Evolutionary conservation across 2,797 vertebrate genomes (phyloP).

Genomic region (Argya squamiceps): DNA sequence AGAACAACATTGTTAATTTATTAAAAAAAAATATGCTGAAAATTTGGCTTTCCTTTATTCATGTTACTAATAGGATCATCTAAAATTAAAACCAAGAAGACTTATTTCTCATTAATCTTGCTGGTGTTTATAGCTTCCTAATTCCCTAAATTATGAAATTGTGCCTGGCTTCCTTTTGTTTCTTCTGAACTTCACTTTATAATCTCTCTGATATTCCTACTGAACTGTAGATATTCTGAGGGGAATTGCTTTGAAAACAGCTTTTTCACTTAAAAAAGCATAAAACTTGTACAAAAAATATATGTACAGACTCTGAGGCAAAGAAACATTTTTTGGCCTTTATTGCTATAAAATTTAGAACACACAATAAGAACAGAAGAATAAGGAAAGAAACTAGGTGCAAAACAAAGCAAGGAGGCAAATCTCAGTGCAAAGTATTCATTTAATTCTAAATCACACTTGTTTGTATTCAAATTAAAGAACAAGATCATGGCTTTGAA

Average conservation of each 20-base stretch:
- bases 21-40: background rate
- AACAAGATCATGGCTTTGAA: background rate
- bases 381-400: background rate
- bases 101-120: background rate
- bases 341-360: background rate
- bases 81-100: background rate
- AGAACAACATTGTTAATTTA: background rate
- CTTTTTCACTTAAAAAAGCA: background rate
- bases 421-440: background rate
- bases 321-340: background rate
- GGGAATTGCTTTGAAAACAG: background rate
- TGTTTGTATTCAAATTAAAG: slow-evolving; percentile 22
- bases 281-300: background rate
- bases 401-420: background rate
- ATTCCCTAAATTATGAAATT: background rate
- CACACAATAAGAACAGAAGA: background rate
- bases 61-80: background rate
- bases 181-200: background rate
- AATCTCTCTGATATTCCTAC: background rate
- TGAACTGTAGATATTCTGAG: background rate
- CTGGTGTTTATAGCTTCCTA: background rate
- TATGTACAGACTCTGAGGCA: background rate
- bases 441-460: slow-evolving; percentile 8
- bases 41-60: background rate
- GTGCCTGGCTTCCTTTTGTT: background rate